Evolutionary conservation across 2,113 vertebrate genomes (phyloP).

Genomic region (Rhynchomys soricoides): DNA sequence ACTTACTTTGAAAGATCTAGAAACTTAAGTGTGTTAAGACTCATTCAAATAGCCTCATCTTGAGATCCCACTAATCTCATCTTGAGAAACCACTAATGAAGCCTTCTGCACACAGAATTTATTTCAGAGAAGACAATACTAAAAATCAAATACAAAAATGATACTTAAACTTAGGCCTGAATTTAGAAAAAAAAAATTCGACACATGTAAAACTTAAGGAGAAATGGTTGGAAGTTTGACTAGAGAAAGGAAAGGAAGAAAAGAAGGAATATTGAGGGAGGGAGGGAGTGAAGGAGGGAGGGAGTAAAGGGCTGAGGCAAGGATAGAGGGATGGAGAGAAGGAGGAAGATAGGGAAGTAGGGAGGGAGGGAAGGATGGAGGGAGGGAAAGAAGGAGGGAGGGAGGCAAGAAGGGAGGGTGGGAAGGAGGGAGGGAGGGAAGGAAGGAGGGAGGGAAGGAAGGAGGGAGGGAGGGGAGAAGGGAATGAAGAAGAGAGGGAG

Average conservation of each 20-base stretch:
- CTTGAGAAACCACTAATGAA: not conserved
- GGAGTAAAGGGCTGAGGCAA: not conserved
- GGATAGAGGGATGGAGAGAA: too few relatives aligned
- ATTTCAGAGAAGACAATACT: not conserved
- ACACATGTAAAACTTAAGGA: not conserved
- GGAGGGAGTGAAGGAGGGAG: too few relatives aligned
- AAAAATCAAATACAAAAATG: not conserved
- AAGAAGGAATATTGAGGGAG: too few relatives aligned
- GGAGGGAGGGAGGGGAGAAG: not conserved
- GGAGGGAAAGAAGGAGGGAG: too few relatives aligned
- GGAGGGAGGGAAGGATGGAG: not conserved
- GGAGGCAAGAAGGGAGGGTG: not conserved
- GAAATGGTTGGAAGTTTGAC: not conserved
- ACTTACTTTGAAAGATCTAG: not conserved
- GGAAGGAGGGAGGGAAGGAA: not conserved
- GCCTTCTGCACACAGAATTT: not conserved
- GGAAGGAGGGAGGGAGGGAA: too few relatives aligned
- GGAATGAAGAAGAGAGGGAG: rapidly evolving
- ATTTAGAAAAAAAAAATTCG: not conserved
- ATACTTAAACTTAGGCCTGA: not conserved
- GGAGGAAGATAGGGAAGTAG: too few relatives aligned
- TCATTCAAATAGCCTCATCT: not conserved
- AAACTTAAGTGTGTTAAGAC: not conserved
- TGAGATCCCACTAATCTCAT: not conserved
- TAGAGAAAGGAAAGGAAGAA: not conserved